phyloP scores from a whole-genome alignment of 2,113 vertebrate genomes.

The Oncorhynchus gorbuscha region DNA sequence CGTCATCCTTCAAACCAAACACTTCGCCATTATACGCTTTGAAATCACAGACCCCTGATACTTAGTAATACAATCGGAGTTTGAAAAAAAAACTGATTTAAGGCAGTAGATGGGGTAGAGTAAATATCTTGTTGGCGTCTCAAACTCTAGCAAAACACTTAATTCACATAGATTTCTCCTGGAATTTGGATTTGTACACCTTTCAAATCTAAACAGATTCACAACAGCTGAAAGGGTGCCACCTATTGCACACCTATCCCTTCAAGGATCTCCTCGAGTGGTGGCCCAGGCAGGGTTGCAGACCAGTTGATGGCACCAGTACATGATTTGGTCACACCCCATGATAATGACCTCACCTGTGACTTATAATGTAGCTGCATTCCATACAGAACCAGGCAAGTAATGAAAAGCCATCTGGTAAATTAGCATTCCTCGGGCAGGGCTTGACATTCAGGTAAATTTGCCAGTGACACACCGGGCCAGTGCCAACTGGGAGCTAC shows the following conservation, averaged over 20 bases:
- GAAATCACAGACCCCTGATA: conserved; percentile 29
- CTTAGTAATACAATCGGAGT: conserved; percentile 59
- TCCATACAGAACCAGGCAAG: too few relatives aligned
- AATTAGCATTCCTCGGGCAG: too few relatives aligned
- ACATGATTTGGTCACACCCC: too few relatives aligned
- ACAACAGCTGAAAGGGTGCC: not conserved
- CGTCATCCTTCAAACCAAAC: conserved; percentile 9
- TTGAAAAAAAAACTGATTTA: conserved; percentile 62
- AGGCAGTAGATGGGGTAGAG: conserved; percentile 57
- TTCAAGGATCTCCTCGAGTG: not conserved
- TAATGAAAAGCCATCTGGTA: too few relatives aligned
- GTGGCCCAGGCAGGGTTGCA: not conserved
- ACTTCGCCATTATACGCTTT: conserved; percentile 15
- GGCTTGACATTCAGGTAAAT: too few relatives aligned
- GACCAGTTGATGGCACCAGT: too few relatives aligned
- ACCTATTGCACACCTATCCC: not conserved
- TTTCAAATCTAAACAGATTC: not conserved
- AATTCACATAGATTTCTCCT: conserved; percentile 1
- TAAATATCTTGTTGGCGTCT: conserved; percentile 10
- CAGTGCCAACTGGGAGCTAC: too few relatives aligned
- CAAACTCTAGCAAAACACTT: not conserved
- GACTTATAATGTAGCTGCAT: too few relatives aligned
- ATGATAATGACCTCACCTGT: too few relatives aligned
- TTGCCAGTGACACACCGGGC: too few relatives aligned
- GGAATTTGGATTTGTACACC: not conserved